Base-by-base conservation (phyloP, 2,888 invertebrate species). In the Archaeoteleia sp. region DNA sequence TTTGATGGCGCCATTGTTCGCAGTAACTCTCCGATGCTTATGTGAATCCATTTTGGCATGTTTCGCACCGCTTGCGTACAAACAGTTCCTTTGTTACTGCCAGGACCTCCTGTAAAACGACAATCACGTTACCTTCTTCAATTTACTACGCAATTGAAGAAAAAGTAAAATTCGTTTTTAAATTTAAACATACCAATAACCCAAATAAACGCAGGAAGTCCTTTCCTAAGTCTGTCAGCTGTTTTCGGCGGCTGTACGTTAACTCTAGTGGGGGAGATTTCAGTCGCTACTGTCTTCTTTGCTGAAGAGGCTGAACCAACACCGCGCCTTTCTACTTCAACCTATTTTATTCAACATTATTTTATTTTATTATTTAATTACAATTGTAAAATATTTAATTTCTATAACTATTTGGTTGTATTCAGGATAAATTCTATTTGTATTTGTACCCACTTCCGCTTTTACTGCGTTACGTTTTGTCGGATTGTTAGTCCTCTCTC, bases 51-150 rank as follows among this genome's bases (percentile, higher is more conserved):
- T 2, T 92, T 92, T 0, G 89, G 89, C 74, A 91, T 89, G 66
- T 91, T 88, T 0, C 89, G 86, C 1, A 91, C 89, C 0, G 93
- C 93, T 71, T 91, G 90, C 57, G 91, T 88, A 83, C 95, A 95
- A 23, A 96, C 87, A 0, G 89, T 87, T 0, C 93, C 92, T 84
- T 97, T 97, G 82, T 96, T 95, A 82, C 95, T 95, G 48, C 96
- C 96, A 0, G 96, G 96, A 0, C 96, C 96, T 6, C 96, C 95
- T 88, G 73, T 10, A 45, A 70, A 57, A 39, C 6, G 32, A 34
- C 13, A 17, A 10, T 14, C n/a, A n/a, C n/a, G n/a, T n/a, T n/a
- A n/a, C n/a, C n/a, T n/a, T n/a, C n/a, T n/a, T n/a, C n/a, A n/a
- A n/a, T n/a, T n/a, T n/a, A n/a, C n/a, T n/a, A n/a, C n/a, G n/a